Base-by-base conservation (phyloP, 2,888 invertebrate species). In the Hipparchia sbordonii region DNA sequence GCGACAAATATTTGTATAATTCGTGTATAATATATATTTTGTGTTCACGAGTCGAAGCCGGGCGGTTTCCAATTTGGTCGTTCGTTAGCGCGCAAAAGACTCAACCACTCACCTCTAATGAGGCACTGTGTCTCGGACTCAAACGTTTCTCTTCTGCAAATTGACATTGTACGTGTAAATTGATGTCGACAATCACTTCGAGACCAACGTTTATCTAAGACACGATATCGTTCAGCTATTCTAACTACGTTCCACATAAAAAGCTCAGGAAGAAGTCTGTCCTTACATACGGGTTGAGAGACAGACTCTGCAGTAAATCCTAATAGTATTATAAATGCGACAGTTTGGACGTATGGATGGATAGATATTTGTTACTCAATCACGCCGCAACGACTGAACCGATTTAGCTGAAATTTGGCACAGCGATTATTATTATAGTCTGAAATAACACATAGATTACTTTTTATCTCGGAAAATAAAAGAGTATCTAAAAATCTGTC, bases 81-180 rank as follows among this genome's bases (percentile, higher is more conserved):
- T 91, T 93, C 92, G 92, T 93, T 93, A 92, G 87, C 83, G 89
- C 88, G 89, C 89, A 91, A 92, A 92, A 93, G 92, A 93, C 91
- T 90, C 91, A 87, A 88, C 90, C 90, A 90, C 89, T 85, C 87
- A 88, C 87, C 88, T 86, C 91, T 92, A 92, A 93, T 92, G 92
- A 92, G 92, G 87, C 88, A 83, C 87, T 85, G 88, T 87, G 89
- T 87, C 88, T 86, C 85, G 81, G 84, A 83, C 84, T 83, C 83
- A 82, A 82, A 83, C 84, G 85, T 82, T 85, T 85, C 87, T 88
- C 86, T 81, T 84, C 85, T 86, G 84, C 88, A 91, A 92, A 92
- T 91, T 92, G 89, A 91, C 92, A 91, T 89, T 91, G 91, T 91
- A 89, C 88, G 60, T 61, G 87, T 85, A 90, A 91, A 92, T 89